A percentile compares a stretch with the other conserved stretches of the same genome.
Evolutionary conservation across 2,113 vertebrate genomes (phyloP).

Genomic region (Charina bottae): DNA sequence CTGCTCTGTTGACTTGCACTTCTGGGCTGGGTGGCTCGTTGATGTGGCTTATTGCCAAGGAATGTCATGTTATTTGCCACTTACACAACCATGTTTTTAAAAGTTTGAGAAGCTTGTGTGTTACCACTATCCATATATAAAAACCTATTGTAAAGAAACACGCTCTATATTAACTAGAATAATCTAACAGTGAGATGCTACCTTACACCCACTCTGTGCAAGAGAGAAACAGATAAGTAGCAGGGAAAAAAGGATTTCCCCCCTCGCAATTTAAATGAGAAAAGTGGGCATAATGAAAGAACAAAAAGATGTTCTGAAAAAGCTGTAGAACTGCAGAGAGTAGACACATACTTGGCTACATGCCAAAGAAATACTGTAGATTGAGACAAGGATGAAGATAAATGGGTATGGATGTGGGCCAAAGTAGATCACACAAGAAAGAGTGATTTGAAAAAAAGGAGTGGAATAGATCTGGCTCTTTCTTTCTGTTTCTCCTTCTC

Average conservation of each 20-base stretch:
- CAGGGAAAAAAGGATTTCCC: background rate
- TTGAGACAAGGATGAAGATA: background rate
- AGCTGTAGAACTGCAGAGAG: background rate
- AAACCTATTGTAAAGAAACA: no score
- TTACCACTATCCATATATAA: background rate
- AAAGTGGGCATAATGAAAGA: background rate
- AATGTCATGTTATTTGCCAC: background rate
- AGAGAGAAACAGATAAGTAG: background rate
- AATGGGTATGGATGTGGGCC: background rate
- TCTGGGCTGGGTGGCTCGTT: background rate
- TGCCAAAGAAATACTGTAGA: background rate
- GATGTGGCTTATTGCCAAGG: background rate
- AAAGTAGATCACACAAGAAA: background rate
- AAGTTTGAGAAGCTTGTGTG: background rate
- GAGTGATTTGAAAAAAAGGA: background rate
- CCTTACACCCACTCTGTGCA: background rate
- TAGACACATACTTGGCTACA: background rate
- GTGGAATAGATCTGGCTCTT: background rate
- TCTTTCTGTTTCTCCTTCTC: background rate
- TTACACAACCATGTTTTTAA: background rate
- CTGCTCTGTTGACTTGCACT: background rate
- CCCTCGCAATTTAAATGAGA: background rate
- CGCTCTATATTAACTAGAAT: background rate
- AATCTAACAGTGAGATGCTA: background rate
- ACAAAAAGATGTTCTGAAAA: background rate